Base-by-base conservation (phyloP, 1,140 invertebrate species). In the Brachionus paranguensis region DNA sequence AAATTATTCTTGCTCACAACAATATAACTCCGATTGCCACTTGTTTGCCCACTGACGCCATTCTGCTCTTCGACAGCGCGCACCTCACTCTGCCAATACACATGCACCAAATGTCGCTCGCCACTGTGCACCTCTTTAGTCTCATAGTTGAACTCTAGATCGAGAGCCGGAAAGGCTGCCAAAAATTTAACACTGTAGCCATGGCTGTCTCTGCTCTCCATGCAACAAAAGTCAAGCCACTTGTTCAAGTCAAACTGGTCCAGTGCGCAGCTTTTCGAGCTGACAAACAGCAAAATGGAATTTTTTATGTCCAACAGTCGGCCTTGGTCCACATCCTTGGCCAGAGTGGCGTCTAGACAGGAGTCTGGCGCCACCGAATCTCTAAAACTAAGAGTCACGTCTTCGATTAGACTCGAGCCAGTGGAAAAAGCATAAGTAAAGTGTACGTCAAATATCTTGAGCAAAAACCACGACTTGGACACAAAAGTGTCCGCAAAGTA, bases 171-270 rank as follows among this genome's bases (percentile, higher is more conserved):
- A 11, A 76, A 76, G 7, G 43, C 41, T 0, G 43, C 43, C 6
- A 76, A 33, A 3, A 76, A 76, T 76, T 33, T 53, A 27, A 76
- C 47, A 29, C n/a, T 76, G 29, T 76, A 76, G 10, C 72, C 43
- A 53, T 68, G 65, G 3, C 27, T 1, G 2, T 76, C 72, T 14
- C 4, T 50, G 47, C 47, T 50, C 29, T 76, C 72, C 72, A 76
- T 53, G n/a, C 72, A 76, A 4, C 41, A 47, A 76, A 27, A 76
- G 11, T 76, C 72, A 50, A 76, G 72, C 72, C 72, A 76, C 27
- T 76, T 76, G 45, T 76, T 76, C 8, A 76, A 0, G 29, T 76
- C 72, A 76, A 76, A 76, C 12, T 76, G 41, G 12, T 50, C 47
- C 14, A 76, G 14, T 1, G 7, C 12, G 11, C 20, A 5, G 43